Evolutionary conservation across 2,888 invertebrate species (phyloP), one percentile per base, ranked within the genome.

Genomic region (Ellobium chinense): DNA sequence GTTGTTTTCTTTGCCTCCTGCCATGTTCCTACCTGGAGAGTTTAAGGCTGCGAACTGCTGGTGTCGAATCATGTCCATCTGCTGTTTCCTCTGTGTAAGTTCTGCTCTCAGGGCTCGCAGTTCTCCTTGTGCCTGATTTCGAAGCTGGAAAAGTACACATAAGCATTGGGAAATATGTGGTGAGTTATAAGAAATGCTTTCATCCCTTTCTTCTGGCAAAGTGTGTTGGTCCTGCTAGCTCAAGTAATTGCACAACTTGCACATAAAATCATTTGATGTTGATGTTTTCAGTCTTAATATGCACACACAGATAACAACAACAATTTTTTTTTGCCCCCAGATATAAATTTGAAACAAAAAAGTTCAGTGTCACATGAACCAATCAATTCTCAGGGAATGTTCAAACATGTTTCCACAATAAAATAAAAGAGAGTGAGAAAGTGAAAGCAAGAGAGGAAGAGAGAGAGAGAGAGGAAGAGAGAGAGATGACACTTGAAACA

Each of bases 81-180:
- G 93, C 72, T 94, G 93, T 88, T 94, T 94, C 89, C 94, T 93
- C 89, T 94, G 93, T 29, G 93, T 92, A 80, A 94, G 90, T 85
- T 94, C 94, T 69, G 93, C 93, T 78, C 94, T 87, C 79, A 94
- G 87, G 46, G 93, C 93, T 80, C 93, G 88, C n/a, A 94, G 91
- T 88, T 94, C 94, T 73, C 92, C 91, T 85, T 94, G 94, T 7
- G 94, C 94, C 88, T 94, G 94, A 85, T 92, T 93, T 83, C 94
- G 92, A 85, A 94, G 89, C 94, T 94, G 91, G 9, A 92, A 91
- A 79, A 12, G 24, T 62, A 62, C 24, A 62, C 12, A 60, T 27
- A 60, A n/a, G 24, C 12, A 60, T 24, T 27, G 12, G 12, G 12
- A 60, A n/a, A 60, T 60, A 27, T 60, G 9, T 31, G 7, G 65